These are phyloP conservation scores for Lethrus apterus DNA, from an alignment of 1,140 invertebrate species.

Conservation along the genomic window DNA sequence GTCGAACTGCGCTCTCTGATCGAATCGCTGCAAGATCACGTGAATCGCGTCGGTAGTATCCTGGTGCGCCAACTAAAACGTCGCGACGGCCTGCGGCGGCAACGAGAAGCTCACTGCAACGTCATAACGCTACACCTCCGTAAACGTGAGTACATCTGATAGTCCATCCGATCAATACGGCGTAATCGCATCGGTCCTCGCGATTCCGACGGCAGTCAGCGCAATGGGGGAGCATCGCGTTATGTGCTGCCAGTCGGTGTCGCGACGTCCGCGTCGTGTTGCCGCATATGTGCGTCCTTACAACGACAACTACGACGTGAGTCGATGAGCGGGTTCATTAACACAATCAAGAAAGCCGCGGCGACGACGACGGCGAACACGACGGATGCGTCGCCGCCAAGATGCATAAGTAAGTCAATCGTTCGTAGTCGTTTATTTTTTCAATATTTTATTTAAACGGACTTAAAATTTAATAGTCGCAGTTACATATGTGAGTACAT, in stretches of 20 bases:
- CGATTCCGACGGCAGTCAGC: neutral
- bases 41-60: slow-evolving; percentile 22
- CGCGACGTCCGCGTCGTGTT: slow-evolving; percentile 6
- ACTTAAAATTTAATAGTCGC: too few relatives aligned
- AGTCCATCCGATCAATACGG: slow-evolving; percentile 1
- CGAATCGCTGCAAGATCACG: slow-evolving; percentile 16
- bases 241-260: slow-evolving; percentile 1
- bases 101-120: slow-evolving; percentile 34
- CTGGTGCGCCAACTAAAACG: slow-evolving; percentile 37
- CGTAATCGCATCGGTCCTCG: neutral
- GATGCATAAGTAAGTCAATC: slow-evolving; percentile 6
- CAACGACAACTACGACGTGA: slow-evolving; percentile 20
- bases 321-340: slow-evolving; percentile 37
- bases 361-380: slow-evolving; percentile 8
- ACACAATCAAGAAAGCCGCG: slow-evolving; percentile 34
- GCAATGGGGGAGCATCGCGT: neutral
- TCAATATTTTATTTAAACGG: too few relatives aligned
- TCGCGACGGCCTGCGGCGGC: slow-evolving; percentile 37
- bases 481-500: too few relatives aligned
- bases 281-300: slow-evolving; percentile 6
- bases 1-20: slow-evolving; percentile 18
- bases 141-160: slow-evolving; percentile 29
- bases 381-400: too few relatives aligned
- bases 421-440: neutral
- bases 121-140: slow-evolving; percentile 32